Percentiles rank a stretch among this genome's conserved stretches.
Conservation (phyloP, 2,888 invertebrate species). For the Lithophane semibrunnea region DNA sequence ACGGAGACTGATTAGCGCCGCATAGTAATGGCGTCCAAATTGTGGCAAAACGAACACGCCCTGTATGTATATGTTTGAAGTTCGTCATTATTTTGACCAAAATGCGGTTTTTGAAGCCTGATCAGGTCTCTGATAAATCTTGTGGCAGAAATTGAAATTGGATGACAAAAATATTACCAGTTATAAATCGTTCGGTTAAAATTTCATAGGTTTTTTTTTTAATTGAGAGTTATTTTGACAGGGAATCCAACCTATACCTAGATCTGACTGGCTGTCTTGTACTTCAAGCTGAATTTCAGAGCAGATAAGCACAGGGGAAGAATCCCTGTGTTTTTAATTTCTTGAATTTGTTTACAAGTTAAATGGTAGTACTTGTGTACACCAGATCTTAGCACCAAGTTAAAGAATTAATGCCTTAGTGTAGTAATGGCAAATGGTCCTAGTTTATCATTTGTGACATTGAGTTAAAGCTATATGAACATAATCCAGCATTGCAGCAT, state of each 20-base stretch:
- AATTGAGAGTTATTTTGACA: no score
- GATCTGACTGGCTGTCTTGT: no score
- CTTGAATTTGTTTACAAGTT: neutral
- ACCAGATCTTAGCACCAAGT: neutral
- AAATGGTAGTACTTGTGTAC: neutral
- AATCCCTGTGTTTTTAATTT: no score
- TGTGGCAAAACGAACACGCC: slow-evolving; percentile 64
- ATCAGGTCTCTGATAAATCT: neutral
- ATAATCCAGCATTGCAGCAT: no score
- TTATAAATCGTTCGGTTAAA: neutral
- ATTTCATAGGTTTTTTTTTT: no score
- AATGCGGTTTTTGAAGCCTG: neutral
- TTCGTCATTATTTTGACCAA: slow-evolving; percentile 20
- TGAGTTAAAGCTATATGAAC: no score
- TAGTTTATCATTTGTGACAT: no score
- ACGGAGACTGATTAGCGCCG: slow-evolving; percentile 84
- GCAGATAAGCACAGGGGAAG: no score
- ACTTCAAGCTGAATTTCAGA: no score
- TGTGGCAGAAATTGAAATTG: neutral
- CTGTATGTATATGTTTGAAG: slow-evolving; percentile 42
- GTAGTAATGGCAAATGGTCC: neutral
- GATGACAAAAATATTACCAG: neutral
- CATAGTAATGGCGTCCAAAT: slow-evolving; percentile 77
- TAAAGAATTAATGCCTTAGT: neutral
- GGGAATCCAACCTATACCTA: no score